phyloP scores from a whole-genome alignment of 2,113 vertebrate species.

The Percopsis transmontana region DNA sequence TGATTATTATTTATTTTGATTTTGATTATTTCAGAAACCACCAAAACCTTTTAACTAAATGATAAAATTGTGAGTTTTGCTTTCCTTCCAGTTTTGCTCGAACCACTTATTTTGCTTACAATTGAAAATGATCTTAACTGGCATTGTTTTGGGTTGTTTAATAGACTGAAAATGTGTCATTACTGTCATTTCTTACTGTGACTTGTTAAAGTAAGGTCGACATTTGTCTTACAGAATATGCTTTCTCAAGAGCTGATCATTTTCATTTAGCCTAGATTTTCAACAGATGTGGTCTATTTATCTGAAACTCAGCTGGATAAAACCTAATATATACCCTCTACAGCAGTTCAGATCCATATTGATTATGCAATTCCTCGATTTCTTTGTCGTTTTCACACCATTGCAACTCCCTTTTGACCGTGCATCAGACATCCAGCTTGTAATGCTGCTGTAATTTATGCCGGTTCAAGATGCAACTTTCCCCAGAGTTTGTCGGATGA shows the following conservation, averaged over 20 bases:
- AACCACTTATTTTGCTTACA: background rate
- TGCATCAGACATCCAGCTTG: constrained; percentile 38
- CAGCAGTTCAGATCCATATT: constrained; percentile 42
- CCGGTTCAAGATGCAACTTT: constrained; percentile 15
- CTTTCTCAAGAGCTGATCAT: background rate
- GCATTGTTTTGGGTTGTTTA: background rate
- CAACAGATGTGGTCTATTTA: constrained; percentile 18
- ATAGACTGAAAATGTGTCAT: constrained; percentile 20
- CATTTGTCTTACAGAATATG: background rate
- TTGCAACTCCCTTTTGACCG: constrained; percentile 20
- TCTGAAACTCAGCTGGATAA: constrained; percentile 39
- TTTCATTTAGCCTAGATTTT: constrained; percentile 9
- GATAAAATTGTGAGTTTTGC: background rate
- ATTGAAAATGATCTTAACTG: background rate
- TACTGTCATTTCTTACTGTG: background rate
- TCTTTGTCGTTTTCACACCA: constrained; percentile 11
- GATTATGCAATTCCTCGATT: constrained; percentile 61
- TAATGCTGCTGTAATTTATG: constrained; percentile 24
- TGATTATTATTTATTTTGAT: too few species aligned
- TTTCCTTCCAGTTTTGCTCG: background rate
- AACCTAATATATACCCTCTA: constrained; percentile 22
- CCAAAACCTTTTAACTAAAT: background rate
- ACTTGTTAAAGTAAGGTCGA: background rate
- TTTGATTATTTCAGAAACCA: background rate
- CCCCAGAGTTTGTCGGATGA: background rate